Evolutionary conservation across 2,113 vertebrate genomes (phyloP).

Genomic region (Prionailurus bengalensis): DNA sequence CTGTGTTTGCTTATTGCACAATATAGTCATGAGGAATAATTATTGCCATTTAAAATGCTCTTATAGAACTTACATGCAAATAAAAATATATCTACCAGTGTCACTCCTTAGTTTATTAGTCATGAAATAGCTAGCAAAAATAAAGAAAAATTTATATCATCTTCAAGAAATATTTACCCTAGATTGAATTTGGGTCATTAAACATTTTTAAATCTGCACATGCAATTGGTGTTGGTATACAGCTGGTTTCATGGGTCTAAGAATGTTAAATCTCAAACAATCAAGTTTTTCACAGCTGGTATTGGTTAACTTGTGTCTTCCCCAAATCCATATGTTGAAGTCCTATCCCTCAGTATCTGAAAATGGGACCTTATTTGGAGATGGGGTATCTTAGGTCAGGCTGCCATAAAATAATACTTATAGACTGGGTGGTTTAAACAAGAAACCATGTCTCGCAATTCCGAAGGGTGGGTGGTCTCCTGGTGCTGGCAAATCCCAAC

Average conservation of each 20-base stretch:
- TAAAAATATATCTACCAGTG: neutral
- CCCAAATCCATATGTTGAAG: neutral
- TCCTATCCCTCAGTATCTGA: neutral
- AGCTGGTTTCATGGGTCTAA: neutral
- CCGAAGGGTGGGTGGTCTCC: neutral
- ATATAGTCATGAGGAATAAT: neutral
- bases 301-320: neutral
- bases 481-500: neutral
- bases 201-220: neutral
- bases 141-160: neutral
- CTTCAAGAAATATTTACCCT: neutral
- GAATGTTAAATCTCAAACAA: neutral
- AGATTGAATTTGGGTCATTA: neutral
- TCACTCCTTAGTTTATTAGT: neutral
- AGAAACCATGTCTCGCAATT: neutral
- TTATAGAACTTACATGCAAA: neutral
- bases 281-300: neutral
- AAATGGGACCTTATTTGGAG: neutral
- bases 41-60: neutral
- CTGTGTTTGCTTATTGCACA: neutral
- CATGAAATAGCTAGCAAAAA: neutral
- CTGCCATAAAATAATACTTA: neutral
- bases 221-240: neutral
- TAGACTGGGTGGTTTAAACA: neutral
- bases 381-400: neutral